phyloP scores from a whole-genome alignment of 2,888 invertebrate species.

The Balanococcus diminutus region DNA sequence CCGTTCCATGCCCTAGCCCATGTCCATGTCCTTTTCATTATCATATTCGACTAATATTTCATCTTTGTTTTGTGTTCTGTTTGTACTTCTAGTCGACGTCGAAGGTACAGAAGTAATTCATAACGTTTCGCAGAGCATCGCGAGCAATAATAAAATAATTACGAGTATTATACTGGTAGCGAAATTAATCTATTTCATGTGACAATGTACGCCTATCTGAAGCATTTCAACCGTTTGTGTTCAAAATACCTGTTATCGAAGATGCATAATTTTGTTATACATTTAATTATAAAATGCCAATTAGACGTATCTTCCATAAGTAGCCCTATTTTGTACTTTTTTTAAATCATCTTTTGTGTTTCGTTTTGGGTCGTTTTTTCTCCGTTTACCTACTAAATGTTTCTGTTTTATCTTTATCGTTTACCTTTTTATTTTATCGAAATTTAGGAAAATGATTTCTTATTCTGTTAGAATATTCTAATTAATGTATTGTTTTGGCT shows the following conservation, averaged over 20 bases:
- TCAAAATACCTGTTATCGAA: conserved; percentile 11
- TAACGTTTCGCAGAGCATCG: conserved; percentile 4
- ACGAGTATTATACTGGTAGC: neutral
- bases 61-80: neutral
- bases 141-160: conserved; percentile 17
- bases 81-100: neutral
- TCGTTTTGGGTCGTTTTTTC: neutral
- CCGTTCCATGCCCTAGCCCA: too few relatives aligned
- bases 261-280: conserved; percentile 22
- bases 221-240: conserved; percentile 30
- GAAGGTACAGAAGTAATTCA: conserved; percentile 7
- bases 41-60: neutral
- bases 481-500: neutral
- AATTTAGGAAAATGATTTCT: neutral
- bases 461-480: neutral
- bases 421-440: neutral
- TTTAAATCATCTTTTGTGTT: neutral
- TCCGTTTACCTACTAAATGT: neutral
- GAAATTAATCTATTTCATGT: conserved; percentile 19
- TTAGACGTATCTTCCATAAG: conserved; percentile 5
- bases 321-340: conserved; percentile 26
- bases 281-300: neutral
- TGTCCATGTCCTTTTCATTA: neutral
- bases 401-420: neutral
- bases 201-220: neutral